Evolutionary conservation across 2,888 invertebrate species (phyloP).

Genomic region (Mythimna pallens): DNA sequence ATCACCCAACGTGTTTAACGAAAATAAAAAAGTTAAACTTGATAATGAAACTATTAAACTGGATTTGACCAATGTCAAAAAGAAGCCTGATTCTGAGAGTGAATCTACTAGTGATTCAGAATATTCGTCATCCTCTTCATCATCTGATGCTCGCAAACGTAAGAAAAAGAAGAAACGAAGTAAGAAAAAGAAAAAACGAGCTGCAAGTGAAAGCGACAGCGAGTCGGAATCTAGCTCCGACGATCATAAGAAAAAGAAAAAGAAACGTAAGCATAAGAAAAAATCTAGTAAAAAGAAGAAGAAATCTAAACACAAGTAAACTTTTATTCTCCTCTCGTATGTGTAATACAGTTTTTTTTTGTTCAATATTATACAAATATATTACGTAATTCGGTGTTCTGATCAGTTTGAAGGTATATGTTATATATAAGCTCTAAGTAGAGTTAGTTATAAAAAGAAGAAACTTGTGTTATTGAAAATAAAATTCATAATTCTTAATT

Average conservation of each 20-base stretch:
- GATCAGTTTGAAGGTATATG: constrained; percentile 51
- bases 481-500: constrained; percentile 29
- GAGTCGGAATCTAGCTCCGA: constrained; percentile 93
- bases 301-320: constrained; percentile 91
- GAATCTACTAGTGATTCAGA: constrained; percentile 86
- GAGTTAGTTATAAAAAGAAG: constrained; percentile 42
- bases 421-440: constrained; percentile 40
- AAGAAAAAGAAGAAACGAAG: constrained; percentile 92
- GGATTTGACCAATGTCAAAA: constrained; percentile 87
- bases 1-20: constrained; percentile 74
- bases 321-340: constrained; percentile 35
- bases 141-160: constrained; percentile 89
- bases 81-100: constrained; percentile 85
- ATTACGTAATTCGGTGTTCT: constrained; percentile 51
- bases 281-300: constrained; percentile 94
- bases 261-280: constrained; percentile 93
- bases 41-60: constrained; percentile 86
- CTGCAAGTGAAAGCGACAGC: constrained; percentile 92
- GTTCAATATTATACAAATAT: constrained; percentile 46
- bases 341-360: constrained; percentile 46
- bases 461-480: constrained; percentile 43
- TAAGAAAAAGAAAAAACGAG: constrained; percentile 91
- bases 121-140: constrained; percentile 88
- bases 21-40: constrained; percentile 81
- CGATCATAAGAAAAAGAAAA: constrained; percentile 92